Evolutionary conservation across 92 coral and sea anemone genomes (phyloP), one percentile per base, ranked within the genome.

Genomic region (Parazoanthus darwini): DNA sequence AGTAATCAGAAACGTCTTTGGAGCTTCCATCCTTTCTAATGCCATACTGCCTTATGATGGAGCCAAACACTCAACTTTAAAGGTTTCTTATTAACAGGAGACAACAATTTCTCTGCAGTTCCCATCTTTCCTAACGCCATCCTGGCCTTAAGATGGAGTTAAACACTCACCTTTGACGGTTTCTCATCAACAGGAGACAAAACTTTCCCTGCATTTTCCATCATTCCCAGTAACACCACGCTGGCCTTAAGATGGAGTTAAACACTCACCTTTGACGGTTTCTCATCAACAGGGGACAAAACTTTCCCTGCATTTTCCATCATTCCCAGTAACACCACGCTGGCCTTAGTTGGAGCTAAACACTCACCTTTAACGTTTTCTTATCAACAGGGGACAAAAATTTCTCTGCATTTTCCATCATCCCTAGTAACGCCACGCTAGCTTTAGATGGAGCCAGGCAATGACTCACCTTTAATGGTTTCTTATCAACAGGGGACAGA

Each of bases 91-190:
- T 97, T 98, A 37, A 96, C 98, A 39, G 99, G 98, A 0, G 99
- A 97, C 59, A 95, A 89, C 18, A 97, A 98, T 48, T 91, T 90
- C 18, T 86, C 89, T 0, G 98, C 90, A 29, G 99, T 95, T 59
- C 95, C 98, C 99, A 97, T 97, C 99, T 95, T 97, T 8, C 95
- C 89, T 74, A 92, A 91, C 0, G 96, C 98, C 99, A 97, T 97
- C 77, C 92, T 96, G 1, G 96, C 95, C 72, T 39, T 39, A 39
- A 39, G 42, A 39, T 4, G 42, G 42, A 39, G 3, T 4, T 4
- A 39, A 4, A 58, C 22, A 67, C 70, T 38, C 88, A 95, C 99
- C 97, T 93, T 97, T 76, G 95, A 90, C 18, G 99, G 99, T 20
- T 89, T 72, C 80, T 88, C 93, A 86, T 97, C 99, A 38, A 96